phyloP scores from a whole-genome alignment of 1,140 invertebrate genomes.

The Argopecten irradians region DNA sequence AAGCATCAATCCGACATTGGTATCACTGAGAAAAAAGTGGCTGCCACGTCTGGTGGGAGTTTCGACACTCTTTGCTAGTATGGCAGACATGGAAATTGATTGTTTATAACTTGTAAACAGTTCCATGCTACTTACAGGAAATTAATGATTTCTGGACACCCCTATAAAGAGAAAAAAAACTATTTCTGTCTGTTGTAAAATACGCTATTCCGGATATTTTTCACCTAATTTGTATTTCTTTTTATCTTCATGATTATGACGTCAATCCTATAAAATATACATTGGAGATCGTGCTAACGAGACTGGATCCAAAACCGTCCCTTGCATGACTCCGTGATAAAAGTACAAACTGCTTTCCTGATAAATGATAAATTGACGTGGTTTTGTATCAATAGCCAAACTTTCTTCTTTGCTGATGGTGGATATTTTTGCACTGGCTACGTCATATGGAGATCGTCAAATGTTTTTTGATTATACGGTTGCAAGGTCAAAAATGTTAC shows the following conservation, averaged over 20 bases:
- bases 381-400: no score
- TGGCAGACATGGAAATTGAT: neutral
- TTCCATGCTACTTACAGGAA: neutral
- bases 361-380: neutral
- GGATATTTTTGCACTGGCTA: no score
- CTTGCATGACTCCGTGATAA: neutral
- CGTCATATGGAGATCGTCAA: no score
- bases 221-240: neutral
- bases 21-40: conserved; percentile 5
- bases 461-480: no score
- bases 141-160: neutral
- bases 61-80: neutral
- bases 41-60: neutral
- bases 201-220: neutral
- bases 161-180: neutral
- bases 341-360: neutral
- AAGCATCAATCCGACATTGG: neutral
- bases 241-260: neutral
- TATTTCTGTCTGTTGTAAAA: neutral
- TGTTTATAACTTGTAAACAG: neutral
- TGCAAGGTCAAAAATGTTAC: no score
- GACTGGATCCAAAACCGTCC: neutral
- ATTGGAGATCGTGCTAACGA: neutral
- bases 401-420: no score
- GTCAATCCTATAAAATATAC: neutral